Evolutionary conservation across 1,140 invertebrate species (phyloP).

Genomic region (Drosophila sproati): DNA sequence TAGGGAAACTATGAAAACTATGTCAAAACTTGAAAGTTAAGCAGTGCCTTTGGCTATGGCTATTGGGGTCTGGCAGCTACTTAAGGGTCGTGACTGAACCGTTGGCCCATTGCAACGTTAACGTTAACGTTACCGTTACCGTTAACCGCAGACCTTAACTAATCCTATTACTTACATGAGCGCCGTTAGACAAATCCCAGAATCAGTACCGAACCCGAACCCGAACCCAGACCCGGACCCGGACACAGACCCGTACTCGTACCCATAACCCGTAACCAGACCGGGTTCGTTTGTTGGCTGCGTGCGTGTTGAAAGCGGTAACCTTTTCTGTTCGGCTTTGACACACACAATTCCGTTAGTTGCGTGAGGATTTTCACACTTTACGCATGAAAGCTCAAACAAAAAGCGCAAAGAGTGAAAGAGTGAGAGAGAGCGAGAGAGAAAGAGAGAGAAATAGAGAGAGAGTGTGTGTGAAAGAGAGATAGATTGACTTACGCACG

Average conservation of each 20-base stretch:
- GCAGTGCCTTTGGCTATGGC: not conserved
- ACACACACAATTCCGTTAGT: slow-evolving; percentile 27
- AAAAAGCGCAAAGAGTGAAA: not conserved
- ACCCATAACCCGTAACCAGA: not conserved
- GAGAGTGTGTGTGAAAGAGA: not conserved
- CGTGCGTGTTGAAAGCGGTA: slow-evolving; percentile 26
- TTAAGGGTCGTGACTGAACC: not conserved
- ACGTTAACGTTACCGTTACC: not conserved
- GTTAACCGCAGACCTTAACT: slow-evolving; percentile 23
- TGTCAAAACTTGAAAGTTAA: slow-evolving; percentile 16
- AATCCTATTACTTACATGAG: slow-evolving; percentile 53
- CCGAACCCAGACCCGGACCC: not conserved
- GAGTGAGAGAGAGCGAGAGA: not conserved
- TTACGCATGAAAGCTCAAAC: slow-evolving; percentile 42
- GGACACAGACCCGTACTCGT: not conserved
- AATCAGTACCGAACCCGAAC: not conserved
- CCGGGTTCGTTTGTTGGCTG: not conserved
- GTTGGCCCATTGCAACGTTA: not conserved
- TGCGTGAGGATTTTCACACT: slow-evolving; percentile 56
- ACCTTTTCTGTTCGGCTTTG: slow-evolving; percentile 34
- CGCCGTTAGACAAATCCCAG: slow-evolving; percentile 24
- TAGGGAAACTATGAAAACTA: not conserved
- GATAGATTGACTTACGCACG: slow-evolving; percentile 41
- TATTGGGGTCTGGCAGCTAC: not conserved
- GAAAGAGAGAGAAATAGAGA: not conserved